These are phyloP conservation scores for Dasysyrphus albostriatus DNA, from an alignment of 2,888 invertebrate genomes.

Conservation along the genomic window DNA sequence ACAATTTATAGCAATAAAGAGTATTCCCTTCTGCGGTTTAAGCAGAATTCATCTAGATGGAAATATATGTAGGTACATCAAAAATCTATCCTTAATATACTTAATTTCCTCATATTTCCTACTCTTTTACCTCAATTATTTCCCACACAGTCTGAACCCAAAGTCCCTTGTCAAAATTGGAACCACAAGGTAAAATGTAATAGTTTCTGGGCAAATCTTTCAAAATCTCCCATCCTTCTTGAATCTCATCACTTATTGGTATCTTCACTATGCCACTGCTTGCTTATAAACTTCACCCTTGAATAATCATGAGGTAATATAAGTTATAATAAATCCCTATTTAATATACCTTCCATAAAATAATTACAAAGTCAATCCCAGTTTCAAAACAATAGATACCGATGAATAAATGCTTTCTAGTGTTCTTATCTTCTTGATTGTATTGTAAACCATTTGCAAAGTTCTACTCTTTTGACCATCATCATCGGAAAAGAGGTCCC, in stretches of 20 bases:
- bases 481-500: not conserved
- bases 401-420: conserved; percentile 35
- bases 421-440: conserved; percentile 59
- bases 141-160: too few species aligned
- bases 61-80: too few species aligned
- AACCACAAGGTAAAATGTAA: too few species aligned
- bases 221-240: not conserved
- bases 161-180: too few species aligned
- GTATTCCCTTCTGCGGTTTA: too few species aligned
- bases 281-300: not conserved
- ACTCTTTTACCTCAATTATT: too few species aligned
- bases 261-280: not conserved
- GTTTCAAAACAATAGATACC: not conserved
- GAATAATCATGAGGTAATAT: not conserved
- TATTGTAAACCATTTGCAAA: conserved; percentile 48
- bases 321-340: not conserved
- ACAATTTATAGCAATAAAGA: too few species aligned
- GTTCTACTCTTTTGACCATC: not conserved
- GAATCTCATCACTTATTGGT: not conserved
- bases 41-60: too few species aligned
- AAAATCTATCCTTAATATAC: too few species aligned
- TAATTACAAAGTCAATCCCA: conserved; percentile 9
- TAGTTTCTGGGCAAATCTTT: not conserved
- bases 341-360: not conserved
- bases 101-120: too few species aligned